These are phyloP conservation scores for Ganaspis sp. DNA, from an alignment of 1,140 invertebrate genomes.

Conservation along the genomic window DNA sequence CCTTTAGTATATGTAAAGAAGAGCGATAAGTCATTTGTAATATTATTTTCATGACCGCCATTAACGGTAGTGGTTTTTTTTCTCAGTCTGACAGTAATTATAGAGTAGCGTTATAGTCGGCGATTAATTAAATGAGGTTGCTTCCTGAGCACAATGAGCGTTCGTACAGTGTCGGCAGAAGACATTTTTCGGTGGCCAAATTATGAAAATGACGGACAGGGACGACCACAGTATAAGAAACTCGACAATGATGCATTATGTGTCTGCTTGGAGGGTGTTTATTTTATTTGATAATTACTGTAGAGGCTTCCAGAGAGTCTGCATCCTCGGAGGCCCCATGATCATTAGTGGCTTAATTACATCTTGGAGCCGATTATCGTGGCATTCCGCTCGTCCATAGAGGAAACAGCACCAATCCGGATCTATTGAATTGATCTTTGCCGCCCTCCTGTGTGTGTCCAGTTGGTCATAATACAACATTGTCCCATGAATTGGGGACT, in stretches of 20 bases:
- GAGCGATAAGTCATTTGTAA: slow-evolving; percentile 20
- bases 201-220: slow-evolving; percentile 31
- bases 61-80: slow-evolving; percentile 25
- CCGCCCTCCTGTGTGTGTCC: slow-evolving; percentile 14
- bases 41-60: slow-evolving; percentile 19
- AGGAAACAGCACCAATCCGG: slow-evolving; percentile 38
- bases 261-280: slow-evolving; percentile 56
- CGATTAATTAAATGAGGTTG: slow-evolving; percentile 27
- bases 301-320: not conserved
- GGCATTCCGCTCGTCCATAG: slow-evolving; percentile 52
- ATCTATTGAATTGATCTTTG: slow-evolving; percentile 45
- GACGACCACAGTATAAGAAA: not conserved
- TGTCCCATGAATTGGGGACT: not conserved
- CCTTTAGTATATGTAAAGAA: not conserved
- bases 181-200: slow-evolving; percentile 29
- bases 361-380: slow-evolving; percentile 63
- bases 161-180: not conserved
- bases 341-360: slow-evolving; percentile 72
- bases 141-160: slow-evolving; percentile 9
- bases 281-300: slow-evolving; percentile 68
- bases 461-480: not conserved
- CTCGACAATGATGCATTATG: slow-evolving; percentile 32
- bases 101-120: slow-evolving; percentile 23
- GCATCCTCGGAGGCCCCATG: slow-evolving; percentile 41
- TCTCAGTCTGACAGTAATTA: not conserved